Evolutionary conservation across 1,140 invertebrate species (phyloP).

Genomic region (Ridgeia piscesae): DNA sequence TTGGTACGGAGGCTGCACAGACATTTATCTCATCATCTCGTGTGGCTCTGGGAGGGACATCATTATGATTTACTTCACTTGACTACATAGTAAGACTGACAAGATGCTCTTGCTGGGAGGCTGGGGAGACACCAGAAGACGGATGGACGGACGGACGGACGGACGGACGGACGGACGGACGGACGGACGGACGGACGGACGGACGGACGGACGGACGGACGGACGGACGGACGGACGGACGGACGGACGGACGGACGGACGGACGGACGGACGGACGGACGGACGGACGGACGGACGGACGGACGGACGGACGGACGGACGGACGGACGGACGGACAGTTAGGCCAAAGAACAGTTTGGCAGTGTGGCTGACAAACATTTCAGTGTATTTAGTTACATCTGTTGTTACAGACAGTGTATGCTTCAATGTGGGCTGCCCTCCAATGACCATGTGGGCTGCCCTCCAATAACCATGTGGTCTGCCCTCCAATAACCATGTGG

Average conservation of each 20-base stretch:
- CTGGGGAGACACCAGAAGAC: not conserved
- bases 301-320: too few species aligned
- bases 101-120: not conserved
- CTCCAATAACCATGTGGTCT: too few species aligned
- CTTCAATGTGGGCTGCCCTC: too few species aligned
- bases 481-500: too few species aligned
- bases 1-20: not conserved
- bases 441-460: too few species aligned
- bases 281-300: too few species aligned
- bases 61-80: not conserved
- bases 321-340: too few species aligned
- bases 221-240: not conserved
- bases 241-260: not conserved
- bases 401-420: too few species aligned
- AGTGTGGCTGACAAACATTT: too few species aligned
- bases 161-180: not conserved
- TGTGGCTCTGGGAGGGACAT: not conserved
- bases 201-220: not conserved
- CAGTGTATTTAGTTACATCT: too few species aligned
- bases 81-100: not conserved
- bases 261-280: not conserved
- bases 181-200: not conserved
- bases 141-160: not conserved
- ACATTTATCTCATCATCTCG: not conserved
- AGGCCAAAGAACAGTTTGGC: too few species aligned